Conservation (phyloP, 53 echinoderm and acorn worm species). For the Antedon mediterranea region DNA sequence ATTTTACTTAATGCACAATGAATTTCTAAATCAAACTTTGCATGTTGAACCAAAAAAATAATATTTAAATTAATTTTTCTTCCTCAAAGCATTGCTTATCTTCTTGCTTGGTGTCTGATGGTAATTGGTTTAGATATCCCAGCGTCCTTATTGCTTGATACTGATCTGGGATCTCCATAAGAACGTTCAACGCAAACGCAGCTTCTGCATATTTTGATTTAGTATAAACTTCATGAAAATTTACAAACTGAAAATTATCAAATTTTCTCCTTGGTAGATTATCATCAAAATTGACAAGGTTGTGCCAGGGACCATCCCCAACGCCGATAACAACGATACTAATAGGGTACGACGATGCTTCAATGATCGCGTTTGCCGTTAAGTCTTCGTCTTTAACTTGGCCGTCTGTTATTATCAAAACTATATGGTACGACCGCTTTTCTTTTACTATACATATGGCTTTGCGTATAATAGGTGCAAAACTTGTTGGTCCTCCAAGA, state of each 20-base stretch:
- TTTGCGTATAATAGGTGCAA: conserved; percentile 69
- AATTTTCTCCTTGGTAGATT: conserved; percentile 58
- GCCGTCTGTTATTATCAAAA: conserved; percentile 77
- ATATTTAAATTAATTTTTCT: too few relatives aligned
- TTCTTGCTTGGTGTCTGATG: too few relatives aligned
- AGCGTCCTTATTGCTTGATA: conserved; percentile 49
- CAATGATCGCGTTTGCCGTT: conserved; percentile 40
- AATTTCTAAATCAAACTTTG: too few relatives aligned
- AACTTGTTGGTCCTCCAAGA: conserved; percentile 80
- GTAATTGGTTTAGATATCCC: not conserved
- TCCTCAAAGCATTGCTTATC: too few relatives aligned
- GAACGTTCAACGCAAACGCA: conserved; percentile 65
- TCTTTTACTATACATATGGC: conserved; percentile 59
- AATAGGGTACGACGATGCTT: conserved; percentile 59
- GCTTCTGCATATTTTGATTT: conserved; percentile 80
- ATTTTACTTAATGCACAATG: too few relatives aligned
- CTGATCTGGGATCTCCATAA: conserved; percentile 95
- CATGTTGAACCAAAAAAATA: too few relatives aligned
- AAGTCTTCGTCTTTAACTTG: conserved; percentile 39
- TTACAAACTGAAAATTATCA: conserved; percentile 96
- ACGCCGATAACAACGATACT: conserved; percentile 88
- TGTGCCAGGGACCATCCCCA: conserved; percentile 86
- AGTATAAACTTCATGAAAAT: conserved; percentile 76
- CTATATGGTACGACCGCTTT: conserved; percentile 64
- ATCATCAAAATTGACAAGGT: conserved; percentile 76